phyloP scores from a whole-genome alignment of 2,797 vertebrate genomes.

The Potorous gilbertii region DNA sequence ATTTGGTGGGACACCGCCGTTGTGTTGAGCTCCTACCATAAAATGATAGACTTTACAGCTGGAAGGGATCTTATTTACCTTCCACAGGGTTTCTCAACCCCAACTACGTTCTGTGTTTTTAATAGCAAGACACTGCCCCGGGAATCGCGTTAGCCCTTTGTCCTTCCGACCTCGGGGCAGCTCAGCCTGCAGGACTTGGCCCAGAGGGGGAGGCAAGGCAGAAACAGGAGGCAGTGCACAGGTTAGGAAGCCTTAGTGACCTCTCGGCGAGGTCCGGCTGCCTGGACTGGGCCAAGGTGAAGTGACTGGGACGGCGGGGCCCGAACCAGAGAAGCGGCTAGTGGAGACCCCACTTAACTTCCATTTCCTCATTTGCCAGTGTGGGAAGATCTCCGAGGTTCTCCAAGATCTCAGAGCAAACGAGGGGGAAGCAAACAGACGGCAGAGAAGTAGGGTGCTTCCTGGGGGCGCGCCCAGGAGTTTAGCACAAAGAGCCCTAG shows the following conservation, averaged over 20 bases:
- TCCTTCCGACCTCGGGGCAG: not conserved
- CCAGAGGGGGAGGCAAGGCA: not conserved
- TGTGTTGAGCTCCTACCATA: not conserved
- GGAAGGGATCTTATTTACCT: not conserved
- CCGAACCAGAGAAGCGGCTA: not conserved
- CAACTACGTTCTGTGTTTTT: too few relatives aligned
- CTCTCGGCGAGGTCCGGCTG: not conserved
- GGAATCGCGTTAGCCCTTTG: not conserved
- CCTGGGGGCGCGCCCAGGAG: not conserved
- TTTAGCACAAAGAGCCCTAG: not conserved
- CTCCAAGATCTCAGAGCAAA: not conserved
- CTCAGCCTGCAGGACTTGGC: not conserved
- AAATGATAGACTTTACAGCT: not conserved
- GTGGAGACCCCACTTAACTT: not conserved
- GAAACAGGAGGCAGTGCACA: not conserved
- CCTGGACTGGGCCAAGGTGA: not conserved
- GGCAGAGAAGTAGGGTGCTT: not conserved
- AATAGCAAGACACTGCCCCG: too few relatives aligned
- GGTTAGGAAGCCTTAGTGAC: not conserved
- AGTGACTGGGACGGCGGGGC: too few relatives aligned
- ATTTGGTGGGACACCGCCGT: not conserved
- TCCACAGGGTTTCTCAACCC: not conserved
- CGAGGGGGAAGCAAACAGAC: too few relatives aligned
- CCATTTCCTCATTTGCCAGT: not conserved
- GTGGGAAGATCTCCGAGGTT: not conserved